Evolutionary conservation across 2,888 invertebrate species (phyloP), one percentile per base, ranked within the genome.

Genomic region (Peribatodes rhomboidaria): DNA sequence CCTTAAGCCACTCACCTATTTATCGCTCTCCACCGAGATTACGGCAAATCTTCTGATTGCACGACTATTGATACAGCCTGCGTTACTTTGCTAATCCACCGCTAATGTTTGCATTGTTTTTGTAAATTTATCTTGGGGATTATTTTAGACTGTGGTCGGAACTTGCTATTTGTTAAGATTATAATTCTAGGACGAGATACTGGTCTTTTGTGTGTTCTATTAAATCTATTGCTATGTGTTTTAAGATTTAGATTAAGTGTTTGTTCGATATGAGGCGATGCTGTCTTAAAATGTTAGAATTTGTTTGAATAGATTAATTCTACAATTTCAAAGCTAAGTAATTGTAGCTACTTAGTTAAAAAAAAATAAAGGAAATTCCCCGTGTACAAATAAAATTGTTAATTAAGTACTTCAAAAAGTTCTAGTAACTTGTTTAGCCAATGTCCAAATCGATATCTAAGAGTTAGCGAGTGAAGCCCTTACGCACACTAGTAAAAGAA

Each of bases 31-130:
- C 82, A 81, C 81, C 55, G 78, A 88, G 90, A 89, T 90, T 90
- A 89, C 81, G 75, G 82, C 82, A 82, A 87, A 86, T 87, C 88
- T 84, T 84, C 84, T 82, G 84, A 89, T 85, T 85, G 84, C 82
- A 65, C 74, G 77, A 74, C 79, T 87, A 88, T 88, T 88, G 88
- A 83, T 85, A 82, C 79, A 83, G 67, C 35, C 52, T 56, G 20
- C 65, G 78, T 81, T 70, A 71, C 73, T 71, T 69, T 70, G 68
- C 80, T 88, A 88, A 89, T 87, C 87, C 83, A 80, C 69, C 58
- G 74, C 77, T 81, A 84, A 81, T 82, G 84, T 82, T 83, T 78
- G 75, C 79, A 77, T 81, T 83, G 84, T 87, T 87, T 84, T 83
- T 81, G 86, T 83, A 82, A 85, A 84, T 86, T 84, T 83, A 81